Conservation (phyloP, 2,113 vertebrate species). For the Piaya cayana region DNA sequence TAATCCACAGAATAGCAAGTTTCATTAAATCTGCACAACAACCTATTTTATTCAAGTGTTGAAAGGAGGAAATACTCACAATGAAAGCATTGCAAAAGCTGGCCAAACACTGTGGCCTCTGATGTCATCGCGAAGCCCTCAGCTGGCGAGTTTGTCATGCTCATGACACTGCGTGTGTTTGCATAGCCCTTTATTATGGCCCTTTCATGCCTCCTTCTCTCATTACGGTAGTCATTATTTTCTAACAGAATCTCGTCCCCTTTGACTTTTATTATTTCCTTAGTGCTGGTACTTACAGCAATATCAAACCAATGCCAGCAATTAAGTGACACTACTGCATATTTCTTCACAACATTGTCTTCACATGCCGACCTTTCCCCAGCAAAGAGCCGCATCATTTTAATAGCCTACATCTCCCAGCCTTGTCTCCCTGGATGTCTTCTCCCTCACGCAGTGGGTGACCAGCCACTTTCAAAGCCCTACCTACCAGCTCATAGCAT, state of each 20-base stretch:
- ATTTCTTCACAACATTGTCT: neutral
- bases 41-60: neutral
- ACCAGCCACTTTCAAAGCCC: slow-evolving; percentile 40
- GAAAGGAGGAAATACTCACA: neutral
- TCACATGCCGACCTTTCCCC: neutral
- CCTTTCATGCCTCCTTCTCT: slow-evolving; percentile 39
- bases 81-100: neutral
- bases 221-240: slow-evolving; percentile 43
- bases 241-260: slow-evolving; percentile 25
- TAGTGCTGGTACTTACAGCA: slow-evolving; percentile 1
- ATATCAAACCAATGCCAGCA: slow-evolving; percentile 20
- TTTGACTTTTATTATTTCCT: slow-evolving; percentile 37
- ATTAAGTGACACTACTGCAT: slow-evolving; percentile 20
- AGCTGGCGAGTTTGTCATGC: neutral
- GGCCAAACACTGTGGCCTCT: neutral
- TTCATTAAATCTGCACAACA: neutral
- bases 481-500: neutral
- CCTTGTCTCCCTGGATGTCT: neutral
- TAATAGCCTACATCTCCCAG: neutral
- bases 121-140: neutral
- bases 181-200: neutral
- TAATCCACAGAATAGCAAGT: neutral
- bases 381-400: neutral
- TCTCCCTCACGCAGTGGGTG: neutral
- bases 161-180: neutral